Conservation (phyloP, 2,113 vertebrate species). For the Nannobrachium achirus region DNA sequence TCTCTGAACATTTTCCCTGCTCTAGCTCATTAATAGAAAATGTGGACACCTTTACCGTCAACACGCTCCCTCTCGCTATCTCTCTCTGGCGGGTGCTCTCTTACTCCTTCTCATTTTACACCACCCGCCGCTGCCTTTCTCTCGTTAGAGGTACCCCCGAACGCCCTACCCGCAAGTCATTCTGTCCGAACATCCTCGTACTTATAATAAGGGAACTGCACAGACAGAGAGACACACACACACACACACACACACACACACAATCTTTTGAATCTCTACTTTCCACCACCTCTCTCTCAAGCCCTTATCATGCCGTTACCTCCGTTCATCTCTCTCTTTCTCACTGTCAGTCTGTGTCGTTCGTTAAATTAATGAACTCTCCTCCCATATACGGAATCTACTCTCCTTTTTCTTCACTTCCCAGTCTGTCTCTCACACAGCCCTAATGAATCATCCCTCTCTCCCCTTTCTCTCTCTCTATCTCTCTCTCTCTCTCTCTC, state of each 20-base stretch:
- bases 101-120: neutral
- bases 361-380: too few relatives aligned
- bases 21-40: conserved; percentile 41
- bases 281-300: neutral
- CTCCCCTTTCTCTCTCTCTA: too few relatives aligned
- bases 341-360: neutral
- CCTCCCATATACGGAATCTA: too few relatives aligned
- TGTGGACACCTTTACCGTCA: conserved; percentile 5
- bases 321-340: conserved; percentile 2
- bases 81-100: conserved; percentile 6
- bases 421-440: too few relatives aligned
- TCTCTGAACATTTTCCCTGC: conserved; percentile 26
- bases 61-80: conserved; percentile 9
- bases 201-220: conserved; percentile 15
- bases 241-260: too few relatives aligned
- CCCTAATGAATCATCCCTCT: too few relatives aligned
- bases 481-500: too few relatives aligned
- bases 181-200: conserved; percentile 13
- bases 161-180: neutral
- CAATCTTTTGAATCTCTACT: too few relatives aligned
- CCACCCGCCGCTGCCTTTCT: neutral
- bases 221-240: neutral
- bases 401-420: too few relatives aligned
- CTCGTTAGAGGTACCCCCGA: neutral
- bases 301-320: neutral